These are phyloP conservation scores for Rhopalosiphum nymphaeae DNA, from an alignment of 2,888 invertebrate species.

Conservation along the genomic window DNA sequence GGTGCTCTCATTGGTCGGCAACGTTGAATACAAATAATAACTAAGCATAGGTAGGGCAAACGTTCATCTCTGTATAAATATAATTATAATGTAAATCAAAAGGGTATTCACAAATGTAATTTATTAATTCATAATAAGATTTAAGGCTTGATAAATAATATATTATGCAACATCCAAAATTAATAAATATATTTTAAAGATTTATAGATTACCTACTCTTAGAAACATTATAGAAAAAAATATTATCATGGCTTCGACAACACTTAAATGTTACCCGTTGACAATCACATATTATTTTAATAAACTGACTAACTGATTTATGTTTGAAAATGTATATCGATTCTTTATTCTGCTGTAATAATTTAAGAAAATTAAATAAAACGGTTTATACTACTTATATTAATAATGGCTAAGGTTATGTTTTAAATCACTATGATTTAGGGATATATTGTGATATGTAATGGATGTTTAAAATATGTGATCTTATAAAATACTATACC, in stretches of 20 bases:
- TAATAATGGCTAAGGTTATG: not conserved
- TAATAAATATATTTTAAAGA: not conserved
- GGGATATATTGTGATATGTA: not conserved
- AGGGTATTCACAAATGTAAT: not conserved
- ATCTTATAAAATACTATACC: not conserved
- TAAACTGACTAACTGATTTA: not conserved
- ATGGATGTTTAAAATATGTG: not conserved
- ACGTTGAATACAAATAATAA: not conserved
- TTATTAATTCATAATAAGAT: not conserved
- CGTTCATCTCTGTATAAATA: not conserved
- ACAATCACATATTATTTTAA: not conserved
- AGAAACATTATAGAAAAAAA: not conserved
- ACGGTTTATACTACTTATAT: not conserved
- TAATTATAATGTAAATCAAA: not conserved
- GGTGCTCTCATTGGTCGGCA: not conserved
- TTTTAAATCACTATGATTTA: not conserved
- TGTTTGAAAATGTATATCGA: not conserved
- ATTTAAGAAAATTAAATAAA: not conserved
- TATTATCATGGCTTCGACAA: not conserved
- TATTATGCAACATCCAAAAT: not conserved
- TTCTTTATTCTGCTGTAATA: not conserved
- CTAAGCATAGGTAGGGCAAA: not conserved
- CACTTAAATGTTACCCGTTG: not conserved
- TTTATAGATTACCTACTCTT: not conserved
- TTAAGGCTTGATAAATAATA: not conserved